phyloP scores from a whole-genome alignment of 2,888 invertebrate species.

The Hanleya hanleyi region DNA sequence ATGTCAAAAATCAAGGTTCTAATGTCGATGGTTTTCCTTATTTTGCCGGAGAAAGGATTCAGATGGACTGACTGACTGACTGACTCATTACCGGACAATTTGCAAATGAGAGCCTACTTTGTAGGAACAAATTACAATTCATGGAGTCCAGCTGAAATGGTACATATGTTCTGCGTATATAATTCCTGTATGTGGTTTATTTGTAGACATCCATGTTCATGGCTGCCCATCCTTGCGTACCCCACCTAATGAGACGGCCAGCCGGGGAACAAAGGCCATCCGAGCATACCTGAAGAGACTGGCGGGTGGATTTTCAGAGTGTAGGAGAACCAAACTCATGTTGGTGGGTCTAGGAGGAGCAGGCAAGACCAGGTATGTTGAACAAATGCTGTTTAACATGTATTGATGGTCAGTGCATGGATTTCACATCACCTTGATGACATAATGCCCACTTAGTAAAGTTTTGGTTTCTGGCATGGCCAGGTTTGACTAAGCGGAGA shows the following conservation, averaged over 20 bases:
- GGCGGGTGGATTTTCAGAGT: slow-evolving; percentile 66
- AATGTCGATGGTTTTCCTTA: too few species aligned
- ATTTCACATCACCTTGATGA: too few species aligned
- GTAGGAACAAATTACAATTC: too few species aligned
- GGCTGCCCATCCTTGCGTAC: slow-evolving; percentile 65
- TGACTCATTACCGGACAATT: too few species aligned
- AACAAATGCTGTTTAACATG: too few species aligned
- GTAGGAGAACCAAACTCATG: slow-evolving; percentile 72
- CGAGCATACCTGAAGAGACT: slow-evolving; percentile 69
- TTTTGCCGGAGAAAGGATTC: too few species aligned
- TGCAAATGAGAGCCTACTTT: too few species aligned
- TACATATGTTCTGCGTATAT: neutral
- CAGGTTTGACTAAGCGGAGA: too few species aligned
- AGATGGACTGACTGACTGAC: too few species aligned
- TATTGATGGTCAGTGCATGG: too few species aligned
- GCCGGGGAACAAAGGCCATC: slow-evolving; percentile 63
- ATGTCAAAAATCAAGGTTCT: too few species aligned
- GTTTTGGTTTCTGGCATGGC: too few species aligned
- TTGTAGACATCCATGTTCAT: slow-evolving; percentile 51
- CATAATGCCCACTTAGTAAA: neutral
- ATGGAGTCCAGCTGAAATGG: neutral
- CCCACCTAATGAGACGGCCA: slow-evolving; percentile 68
- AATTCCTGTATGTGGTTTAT: neutral
- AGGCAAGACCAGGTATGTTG: slow-evolving; percentile 70
- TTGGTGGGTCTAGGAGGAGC: slow-evolving; percentile 73